phyloP scores from a whole-genome alignment of 2,888 invertebrate species.

The Lithodes maja region DNA sequence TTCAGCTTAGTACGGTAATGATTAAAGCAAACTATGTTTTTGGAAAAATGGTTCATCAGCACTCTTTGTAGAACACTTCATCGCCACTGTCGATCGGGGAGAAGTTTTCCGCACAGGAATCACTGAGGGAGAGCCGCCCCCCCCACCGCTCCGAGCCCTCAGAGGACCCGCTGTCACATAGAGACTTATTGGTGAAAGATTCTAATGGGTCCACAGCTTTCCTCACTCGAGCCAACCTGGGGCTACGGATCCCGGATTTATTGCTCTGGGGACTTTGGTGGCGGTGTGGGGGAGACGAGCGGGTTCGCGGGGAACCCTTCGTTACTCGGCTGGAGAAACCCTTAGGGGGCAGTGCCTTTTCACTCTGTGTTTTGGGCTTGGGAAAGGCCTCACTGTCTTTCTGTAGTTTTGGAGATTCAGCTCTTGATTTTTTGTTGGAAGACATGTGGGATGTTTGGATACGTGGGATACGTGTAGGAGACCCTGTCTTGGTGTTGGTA shows the following conservation, averaged over 20 bases:
- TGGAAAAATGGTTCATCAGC: slow-evolving; percentile 14
- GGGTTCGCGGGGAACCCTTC: slow-evolving; percentile 52
- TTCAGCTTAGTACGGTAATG: no score
- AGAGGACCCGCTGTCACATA: slow-evolving; percentile 68
- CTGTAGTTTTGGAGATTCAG: slow-evolving; percentile 49
- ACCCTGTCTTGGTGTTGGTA: slow-evolving; percentile 47
- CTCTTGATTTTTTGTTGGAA: slow-evolving; percentile 53
- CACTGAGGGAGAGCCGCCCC: slow-evolving; percentile 65
- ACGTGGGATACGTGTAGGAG: slow-evolving; percentile 65
- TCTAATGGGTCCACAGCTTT: slow-evolving; percentile 60
- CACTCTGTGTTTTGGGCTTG: slow-evolving; percentile 45
- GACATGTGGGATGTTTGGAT: slow-evolving; percentile 57
- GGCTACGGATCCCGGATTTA: slow-evolving; percentile 46
- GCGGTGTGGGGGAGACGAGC: slow-evolving; percentile 37
- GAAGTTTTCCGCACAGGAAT: slow-evolving; percentile 68
- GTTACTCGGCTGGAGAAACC: slow-evolving; percentile 49
- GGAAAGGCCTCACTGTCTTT: slow-evolving; percentile 46
- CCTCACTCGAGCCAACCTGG: slow-evolving; percentile 48
- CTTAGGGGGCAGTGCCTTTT: slow-evolving; percentile 60
- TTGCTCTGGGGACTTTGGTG: slow-evolving; percentile 36
- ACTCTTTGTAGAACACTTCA: slow-evolving; percentile 62
- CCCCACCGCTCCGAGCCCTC: slow-evolving; percentile 65
- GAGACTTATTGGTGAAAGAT: slow-evolving; percentile 46
- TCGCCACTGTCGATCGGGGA: slow-evolving; percentile 67
- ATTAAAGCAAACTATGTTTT: no score